Evolutionary conservation across 2,113 vertebrate genomes (phyloP), one percentile per base, ranked within the genome.

Genomic region (Anseranas semipalmata): DNA sequence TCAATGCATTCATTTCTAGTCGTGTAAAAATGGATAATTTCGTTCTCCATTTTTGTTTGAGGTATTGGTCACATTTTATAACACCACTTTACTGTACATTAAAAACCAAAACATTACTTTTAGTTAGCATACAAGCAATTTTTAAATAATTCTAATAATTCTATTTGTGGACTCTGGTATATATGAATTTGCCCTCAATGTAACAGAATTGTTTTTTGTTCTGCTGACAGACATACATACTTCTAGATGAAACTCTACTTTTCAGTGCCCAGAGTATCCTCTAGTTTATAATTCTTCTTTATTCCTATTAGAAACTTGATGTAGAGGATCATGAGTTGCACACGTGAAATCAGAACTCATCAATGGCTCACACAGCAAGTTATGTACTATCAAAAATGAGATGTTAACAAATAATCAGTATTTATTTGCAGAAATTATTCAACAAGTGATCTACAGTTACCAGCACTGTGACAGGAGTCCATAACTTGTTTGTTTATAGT

Each of bases 1-100:
- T 12, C 5, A 78, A 41, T 28, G 15, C n/a, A 45, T 74, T 89
- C 5, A 3, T 48, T 78, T 46, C 15, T 45, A 72, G 48, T 3
- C 4, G 10, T 4, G 5, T 6, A 85, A 70, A 91, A 76, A 15
- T 13, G 3, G 3, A 41, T 1, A 56, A 53, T 53, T 79, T 70
- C 2, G 25, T 52, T 76, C 20, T 55, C 7, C 37, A 33, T 6
- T 59, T 88, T 73, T 3, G 12, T 56, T 12, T 56, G 19, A 43
- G 7, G 3, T 14, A 56, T 2, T 24, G 2, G 19, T 1, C 7
- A 43, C 1, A 20, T 5, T 43, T 83, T 9, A 8, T 43, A 46
- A 60, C 18, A 24, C 45, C 48, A 71, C 3, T 53, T 45, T 25
- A 46, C 32, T 43, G 25, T 7, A 33, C 90, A 72, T 28, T 55